Evolutionary conservation across 2,888 invertebrate species (phyloP), one percentile per base, ranked within the genome.

Genomic region (Plebejus argus): DNA sequence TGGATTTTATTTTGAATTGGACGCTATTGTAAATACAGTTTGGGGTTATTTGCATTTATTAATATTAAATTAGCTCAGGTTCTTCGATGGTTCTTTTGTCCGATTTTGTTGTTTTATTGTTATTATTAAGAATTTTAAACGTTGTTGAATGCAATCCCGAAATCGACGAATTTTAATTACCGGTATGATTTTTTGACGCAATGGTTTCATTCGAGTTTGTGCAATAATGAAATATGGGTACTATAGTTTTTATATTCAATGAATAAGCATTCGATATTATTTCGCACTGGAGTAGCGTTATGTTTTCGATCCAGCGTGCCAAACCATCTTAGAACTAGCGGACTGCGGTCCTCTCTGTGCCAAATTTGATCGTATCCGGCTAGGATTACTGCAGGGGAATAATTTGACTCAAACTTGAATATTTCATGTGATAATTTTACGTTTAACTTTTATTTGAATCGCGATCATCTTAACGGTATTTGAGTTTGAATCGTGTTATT

Each of bases 61-160:
- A 85, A 85, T 83, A 84, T 84, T 89, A 89, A 88, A 85, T 85
- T 85, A 86, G 84, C 91, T 90, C 91, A 89, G 88, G 93, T 92
- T 92, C 91, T 88, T 82, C 88, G 89, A 92, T 91, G 92, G 91
- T 92, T 92, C 88, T 88, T 90, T 91, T 90, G 86, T 86, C 88
- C 88, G 89, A 85, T 93, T 91, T 93, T 93, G 92, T 93, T 94
- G 88, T 83, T 91, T 92, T 92, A 92, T 93, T 93, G 93, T 93
- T 93, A 91, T 93, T 89, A 91, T 91, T 93, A 92, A 93, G 91
- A 92, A 88, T 91, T 93, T 93, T 92, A 91, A 66, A 93, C 87
- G 86, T 93, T 93, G 93, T 93, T 93, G 89, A 89, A 85, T 89
- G 88, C 91, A 91, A 91, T 89, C 88, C 87, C 86, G 84, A 84